Percentiles rank a stretch among this genome's conserved stretches.
These are phyloP conservation scores for Meloidogyne exigua DNA, from an alignment of 1,140 invertebrate genomes.

Conservation along the genomic window DNA sequence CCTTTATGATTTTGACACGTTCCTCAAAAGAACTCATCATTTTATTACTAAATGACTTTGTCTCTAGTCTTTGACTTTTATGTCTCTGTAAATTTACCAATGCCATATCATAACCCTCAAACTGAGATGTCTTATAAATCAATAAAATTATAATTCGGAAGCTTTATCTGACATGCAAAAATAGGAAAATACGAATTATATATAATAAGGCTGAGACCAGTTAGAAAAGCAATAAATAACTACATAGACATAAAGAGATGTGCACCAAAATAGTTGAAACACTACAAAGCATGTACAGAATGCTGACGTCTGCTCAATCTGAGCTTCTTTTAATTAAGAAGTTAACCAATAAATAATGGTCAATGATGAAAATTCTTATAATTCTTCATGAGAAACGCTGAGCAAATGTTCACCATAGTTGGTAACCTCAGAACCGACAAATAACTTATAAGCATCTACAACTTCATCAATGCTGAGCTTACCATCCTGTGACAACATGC, in stretches of 20 bases:
- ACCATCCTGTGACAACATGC: slow-evolving; percentile 69
- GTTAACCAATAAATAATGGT: too few species aligned
- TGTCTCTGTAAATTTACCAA: background rate
- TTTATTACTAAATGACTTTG: background rate
- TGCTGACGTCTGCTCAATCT: too few species aligned
- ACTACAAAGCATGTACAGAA: too few species aligned
- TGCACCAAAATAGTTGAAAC: too few species aligned
- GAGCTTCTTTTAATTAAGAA: too few species aligned
- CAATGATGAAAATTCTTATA: too few species aligned
- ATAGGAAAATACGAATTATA: too few species aligned
- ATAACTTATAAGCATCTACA: slow-evolving; percentile 81
- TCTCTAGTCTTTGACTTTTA: background rate
- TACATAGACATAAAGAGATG: too few species aligned
- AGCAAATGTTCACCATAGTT: slow-evolving; percentile 86
- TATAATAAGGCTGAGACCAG: too few species aligned
- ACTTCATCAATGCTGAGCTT: slow-evolving; percentile 81
- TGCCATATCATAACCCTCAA: background rate
- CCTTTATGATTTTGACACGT: background rate
- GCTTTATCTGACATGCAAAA: too few species aligned
- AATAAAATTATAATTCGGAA: background rate
- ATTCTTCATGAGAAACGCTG: slow-evolving; percentile 69
- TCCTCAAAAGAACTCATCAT: background rate
- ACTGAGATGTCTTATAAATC: background rate
- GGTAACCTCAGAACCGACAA: slow-evolving; percentile 93
- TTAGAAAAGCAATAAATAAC: too few species aligned